Conservation (phyloP, 2,797 vertebrate species). For the Tauraco hartlaubi region DNA sequence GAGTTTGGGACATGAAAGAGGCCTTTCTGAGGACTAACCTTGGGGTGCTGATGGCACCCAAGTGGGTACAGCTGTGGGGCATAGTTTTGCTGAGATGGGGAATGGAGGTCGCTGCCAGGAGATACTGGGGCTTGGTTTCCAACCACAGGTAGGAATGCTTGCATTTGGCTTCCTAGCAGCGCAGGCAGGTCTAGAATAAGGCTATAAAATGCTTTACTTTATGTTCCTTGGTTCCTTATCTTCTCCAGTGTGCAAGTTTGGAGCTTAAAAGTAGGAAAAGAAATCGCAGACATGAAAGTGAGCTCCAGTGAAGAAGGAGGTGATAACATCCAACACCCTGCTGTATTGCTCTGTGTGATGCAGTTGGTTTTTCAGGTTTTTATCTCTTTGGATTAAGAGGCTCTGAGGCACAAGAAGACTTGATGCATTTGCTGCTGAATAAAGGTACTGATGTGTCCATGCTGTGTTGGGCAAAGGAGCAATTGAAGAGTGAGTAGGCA, state of each 20-base stretch:
- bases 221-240: background rate
- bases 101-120: background rate
- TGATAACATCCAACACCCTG: background rate
- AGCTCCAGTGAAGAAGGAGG: background rate
- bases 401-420: background rate
- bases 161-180: background rate
- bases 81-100: background rate
- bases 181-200: background rate
- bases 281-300: background rate
- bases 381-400: constrained; percentile 44
- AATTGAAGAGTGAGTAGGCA: background rate
- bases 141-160: background rate
- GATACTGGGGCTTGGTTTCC: background rate
- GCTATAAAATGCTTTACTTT: background rate
- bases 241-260: background rate
- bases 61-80: background rate
- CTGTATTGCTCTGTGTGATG: background rate
- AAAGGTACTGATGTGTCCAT: background rate
- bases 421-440: background rate
- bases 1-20: background rate
- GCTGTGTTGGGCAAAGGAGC: background rate
- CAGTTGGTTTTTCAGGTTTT: background rate
- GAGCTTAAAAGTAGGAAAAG: background rate
- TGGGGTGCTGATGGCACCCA: accelerated
- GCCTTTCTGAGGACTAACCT: background rate